Conservation (phyloP, 2,888 invertebrate species). For the Merodon equestris region DNA sequence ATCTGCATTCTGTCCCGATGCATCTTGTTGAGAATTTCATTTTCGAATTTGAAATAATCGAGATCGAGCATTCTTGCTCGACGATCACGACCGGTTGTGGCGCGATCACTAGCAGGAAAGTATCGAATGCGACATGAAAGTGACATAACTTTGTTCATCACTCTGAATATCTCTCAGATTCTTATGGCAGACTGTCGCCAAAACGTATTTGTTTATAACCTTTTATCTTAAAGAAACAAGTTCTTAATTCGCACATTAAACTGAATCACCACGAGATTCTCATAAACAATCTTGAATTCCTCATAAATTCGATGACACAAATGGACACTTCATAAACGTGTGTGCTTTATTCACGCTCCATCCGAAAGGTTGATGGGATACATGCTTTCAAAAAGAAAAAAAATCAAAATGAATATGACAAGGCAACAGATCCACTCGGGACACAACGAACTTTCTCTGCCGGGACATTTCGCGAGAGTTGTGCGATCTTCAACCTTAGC, state of each 20-base stretch:
- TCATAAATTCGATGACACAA: constrained; percentile 44
- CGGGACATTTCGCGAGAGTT: constrained; percentile 33
- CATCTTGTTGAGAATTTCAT: constrained; percentile 14
- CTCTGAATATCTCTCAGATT: too few species aligned
- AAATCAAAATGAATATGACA: constrained; percentile 12
- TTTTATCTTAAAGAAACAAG: constrained; percentile 5
- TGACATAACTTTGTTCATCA: constrained; percentile 47
- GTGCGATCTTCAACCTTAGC: constrained; percentile 43
- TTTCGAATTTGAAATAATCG: constrained; percentile 33
- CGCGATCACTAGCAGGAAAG: constrained; percentile 1
- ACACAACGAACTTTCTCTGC: constrained; percentile 19
- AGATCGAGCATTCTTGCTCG: constrained; percentile 5
- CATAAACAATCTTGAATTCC: constrained; percentile 45
- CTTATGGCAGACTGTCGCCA: too few species aligned
- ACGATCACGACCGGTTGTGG: not conserved
- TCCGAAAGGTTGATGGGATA: constrained; percentile 39
- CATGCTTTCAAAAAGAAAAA: constrained; percentile 14
- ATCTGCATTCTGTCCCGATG: constrained; percentile 49
- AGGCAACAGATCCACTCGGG: constrained; percentile 1
- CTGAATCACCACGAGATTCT: constrained; percentile 20
- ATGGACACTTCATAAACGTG: constrained; percentile 19
- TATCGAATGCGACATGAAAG: constrained; percentile 49
- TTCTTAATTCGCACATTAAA: constrained; percentile 43
- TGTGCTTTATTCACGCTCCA: constrained; percentile 3
- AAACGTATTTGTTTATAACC: too few species aligned